phyloP scores from a whole-genome alignment of 2,113 vertebrate species.

The Patagioenas fasciata region DNA sequence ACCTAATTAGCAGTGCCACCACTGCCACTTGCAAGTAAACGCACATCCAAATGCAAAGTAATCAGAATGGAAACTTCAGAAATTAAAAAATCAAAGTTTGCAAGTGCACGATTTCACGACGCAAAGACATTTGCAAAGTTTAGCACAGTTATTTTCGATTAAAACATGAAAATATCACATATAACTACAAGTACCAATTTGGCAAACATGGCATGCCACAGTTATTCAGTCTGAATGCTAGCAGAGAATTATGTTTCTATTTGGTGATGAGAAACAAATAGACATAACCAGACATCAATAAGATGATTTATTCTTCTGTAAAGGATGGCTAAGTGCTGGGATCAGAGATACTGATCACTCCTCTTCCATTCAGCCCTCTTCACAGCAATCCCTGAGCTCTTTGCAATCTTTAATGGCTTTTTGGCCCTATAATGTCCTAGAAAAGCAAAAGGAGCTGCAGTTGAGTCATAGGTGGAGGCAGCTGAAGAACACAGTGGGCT shows the following conservation, averaged over 20 bases:
- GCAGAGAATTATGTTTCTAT: neutral
- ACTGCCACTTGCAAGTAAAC: neutral
- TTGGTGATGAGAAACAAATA: neutral
- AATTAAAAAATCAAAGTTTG: neutral
- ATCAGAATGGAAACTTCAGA: neutral
- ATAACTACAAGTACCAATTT: neutral
- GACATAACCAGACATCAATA: neutral
- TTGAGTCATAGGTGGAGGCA: neutral
- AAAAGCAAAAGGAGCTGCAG: neutral
- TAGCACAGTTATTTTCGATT: neutral
- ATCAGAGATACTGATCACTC: neutral
- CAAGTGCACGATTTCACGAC: rapidly evolving
- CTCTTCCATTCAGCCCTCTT: neutral
- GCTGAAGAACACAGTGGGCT: neutral
- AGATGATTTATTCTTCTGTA: neutral
- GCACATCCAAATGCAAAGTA: neutral
- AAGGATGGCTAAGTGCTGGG: neutral
- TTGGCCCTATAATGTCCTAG: neutral
- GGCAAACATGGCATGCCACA: neutral
- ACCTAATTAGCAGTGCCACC: neutral
- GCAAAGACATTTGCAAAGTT: neutral
- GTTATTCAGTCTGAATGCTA: neutral
- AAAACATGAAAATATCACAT: neutral
- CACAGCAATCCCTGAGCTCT: neutral
- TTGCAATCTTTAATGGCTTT: neutral